A percentile compares a stretch with the other conserved stretches of the same genome.
These are phyloP conservation scores for Drosophila kohkoa DNA, from an alignment of 1,140 invertebrate genomes.

Conservation along the genomic window DNA sequence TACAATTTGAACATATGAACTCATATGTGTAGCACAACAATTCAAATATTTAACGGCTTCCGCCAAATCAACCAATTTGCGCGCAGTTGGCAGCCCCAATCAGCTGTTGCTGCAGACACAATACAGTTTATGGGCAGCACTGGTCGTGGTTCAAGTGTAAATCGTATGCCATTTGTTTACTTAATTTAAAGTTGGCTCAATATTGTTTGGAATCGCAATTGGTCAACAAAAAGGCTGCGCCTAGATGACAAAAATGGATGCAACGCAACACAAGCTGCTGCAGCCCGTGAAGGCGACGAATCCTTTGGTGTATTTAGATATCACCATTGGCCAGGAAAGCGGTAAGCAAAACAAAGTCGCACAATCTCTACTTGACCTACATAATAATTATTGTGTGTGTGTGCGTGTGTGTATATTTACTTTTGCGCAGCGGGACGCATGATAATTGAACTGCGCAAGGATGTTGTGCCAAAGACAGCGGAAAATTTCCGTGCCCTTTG, in stretches of 20 bases:
- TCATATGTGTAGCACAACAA: neutral
- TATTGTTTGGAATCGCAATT: neutral
- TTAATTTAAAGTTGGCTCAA: slow-evolving; percentile 2
- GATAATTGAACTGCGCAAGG: slow-evolving; percentile 92
- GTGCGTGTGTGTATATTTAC: slow-evolving; percentile 2
- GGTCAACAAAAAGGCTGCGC: slow-evolving; percentile 24
- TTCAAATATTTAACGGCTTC: slow-evolving; percentile 8
- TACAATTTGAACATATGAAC: neutral
- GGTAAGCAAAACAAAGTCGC: slow-evolving; percentile 64
- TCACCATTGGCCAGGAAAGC: slow-evolving; percentile 88
- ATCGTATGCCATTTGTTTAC: slow-evolving; percentile 52
- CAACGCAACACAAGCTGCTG: slow-evolving; percentile 46
- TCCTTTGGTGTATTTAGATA: slow-evolving; percentile 89
- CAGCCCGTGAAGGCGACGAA: slow-evolving; percentile 74
- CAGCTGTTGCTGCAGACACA: slow-evolving; percentile 29
- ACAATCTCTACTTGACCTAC: slow-evolving; percentile 31
- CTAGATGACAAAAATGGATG: slow-evolving; percentile 50
- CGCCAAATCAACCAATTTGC: neutral
- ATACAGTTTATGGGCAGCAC: slow-evolving; percentile 31
- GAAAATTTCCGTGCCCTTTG: slow-evolving; percentile 97
- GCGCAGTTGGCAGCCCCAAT: slow-evolving; percentile 35
- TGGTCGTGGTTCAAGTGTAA: slow-evolving; percentile 1
- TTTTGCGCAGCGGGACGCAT: slow-evolving; percentile 89
- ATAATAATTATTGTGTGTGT: neutral
- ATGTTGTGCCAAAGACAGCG: slow-evolving; percentile 95